Conservation (phyloP, 2,797 vertebrate species). For the Lateolabrax maculatus region DNA sequence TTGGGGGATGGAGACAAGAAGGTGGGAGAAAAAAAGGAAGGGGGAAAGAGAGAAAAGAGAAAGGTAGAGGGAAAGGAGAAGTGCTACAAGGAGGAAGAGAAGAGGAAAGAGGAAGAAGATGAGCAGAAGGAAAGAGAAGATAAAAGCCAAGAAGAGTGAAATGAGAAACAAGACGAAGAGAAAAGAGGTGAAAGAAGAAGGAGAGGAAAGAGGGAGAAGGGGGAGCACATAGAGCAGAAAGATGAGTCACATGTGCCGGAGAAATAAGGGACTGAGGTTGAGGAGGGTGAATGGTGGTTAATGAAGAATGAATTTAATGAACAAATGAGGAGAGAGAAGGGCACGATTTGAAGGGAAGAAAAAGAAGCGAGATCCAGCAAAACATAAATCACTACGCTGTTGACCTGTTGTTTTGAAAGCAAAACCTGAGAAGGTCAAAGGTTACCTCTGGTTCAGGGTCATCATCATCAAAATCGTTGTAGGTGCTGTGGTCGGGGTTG, state of each 20-base stretch:
- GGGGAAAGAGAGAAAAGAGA: slow-evolving; percentile 23
- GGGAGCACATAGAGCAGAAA: slow-evolving; percentile 46
- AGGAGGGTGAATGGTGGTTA: slow-evolving; percentile 14
- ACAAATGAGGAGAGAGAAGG: slow-evolving; percentile 36
- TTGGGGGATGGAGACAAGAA: slow-evolving; percentile 36
- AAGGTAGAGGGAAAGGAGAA: slow-evolving; percentile 37
- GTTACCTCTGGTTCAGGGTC: slow-evolving; percentile 93
- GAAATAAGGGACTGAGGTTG: slow-evolving; percentile 12
- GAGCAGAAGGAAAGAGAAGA: not conserved
- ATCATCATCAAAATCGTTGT: slow-evolving; percentile 95
- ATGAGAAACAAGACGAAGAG: slow-evolving; percentile 1
- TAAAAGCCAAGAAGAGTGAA: slow-evolving; percentile 11
- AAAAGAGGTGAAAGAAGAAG: not conserved
- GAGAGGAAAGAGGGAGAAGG: slow-evolving; percentile 15
- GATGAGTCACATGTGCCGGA: slow-evolving; percentile 58
- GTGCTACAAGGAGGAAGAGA: slow-evolving; percentile 54
- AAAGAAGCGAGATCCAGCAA: slow-evolving; percentile 26
- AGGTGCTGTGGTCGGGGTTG: slow-evolving; percentile 97
- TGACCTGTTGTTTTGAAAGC: not conserved
- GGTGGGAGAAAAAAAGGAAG: slow-evolving; percentile 13
- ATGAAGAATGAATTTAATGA: slow-evolving; percentile 14
- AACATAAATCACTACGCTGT: slow-evolving; percentile 36
- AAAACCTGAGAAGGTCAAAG: slow-evolving; percentile 35
- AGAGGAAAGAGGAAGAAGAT: slow-evolving; percentile 1
- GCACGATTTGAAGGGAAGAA: slow-evolving; percentile 31